Evolutionary conservation across 1,140 invertebrate genomes (phyloP).

Genomic region (Ceratina japonica): DNA sequence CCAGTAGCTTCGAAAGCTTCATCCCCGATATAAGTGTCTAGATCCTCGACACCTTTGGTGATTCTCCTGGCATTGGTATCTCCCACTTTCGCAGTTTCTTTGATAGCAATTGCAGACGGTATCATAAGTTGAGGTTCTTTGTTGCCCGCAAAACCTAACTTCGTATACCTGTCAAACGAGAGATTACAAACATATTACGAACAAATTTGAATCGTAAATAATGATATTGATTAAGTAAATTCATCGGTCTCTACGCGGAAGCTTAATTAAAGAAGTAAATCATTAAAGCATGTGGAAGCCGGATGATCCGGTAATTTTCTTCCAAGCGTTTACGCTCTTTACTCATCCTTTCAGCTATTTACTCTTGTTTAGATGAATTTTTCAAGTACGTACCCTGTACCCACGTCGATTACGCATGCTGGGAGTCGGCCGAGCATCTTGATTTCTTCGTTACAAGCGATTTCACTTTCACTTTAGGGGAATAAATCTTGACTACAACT

Average conservation of each 20-base stretch:
- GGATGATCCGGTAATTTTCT: background rate
- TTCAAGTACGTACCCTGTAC: conserved; percentile 90
- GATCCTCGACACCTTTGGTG: conserved; percentile 97
- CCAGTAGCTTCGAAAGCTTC: conserved; percentile 97
- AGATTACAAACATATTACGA: background rate
- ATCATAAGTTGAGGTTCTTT: conserved; percentile 99
- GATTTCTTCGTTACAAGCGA: conserved; percentile 5
- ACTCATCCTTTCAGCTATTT: conserved; percentile 18
- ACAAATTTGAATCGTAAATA: background rate
- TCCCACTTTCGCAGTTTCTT: conserved; percentile 96
- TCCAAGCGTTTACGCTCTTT: conserved; percentile 12
- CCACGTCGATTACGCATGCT: conserved; percentile 99
- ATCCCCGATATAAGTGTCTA: conserved; percentile 99
- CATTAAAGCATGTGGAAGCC: too few relatives aligned
- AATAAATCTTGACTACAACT: background rate
- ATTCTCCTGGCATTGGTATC: conserved; percentile 93
- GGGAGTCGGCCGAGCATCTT: conserved; percentile 94
- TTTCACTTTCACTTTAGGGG: conserved; percentile 10
- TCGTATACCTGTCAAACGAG: conserved; percentile 90
- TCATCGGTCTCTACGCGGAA: background rate
- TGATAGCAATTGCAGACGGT: conserved; percentile 98
- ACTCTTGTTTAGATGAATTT: background rate
- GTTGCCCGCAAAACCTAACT: conserved; percentile 99
- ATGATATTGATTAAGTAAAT: background rate
- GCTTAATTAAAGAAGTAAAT: too few relatives aligned